Conservation (phyloP, 2,888 invertebrate genomes). For the Nyleta sp. region DNA sequence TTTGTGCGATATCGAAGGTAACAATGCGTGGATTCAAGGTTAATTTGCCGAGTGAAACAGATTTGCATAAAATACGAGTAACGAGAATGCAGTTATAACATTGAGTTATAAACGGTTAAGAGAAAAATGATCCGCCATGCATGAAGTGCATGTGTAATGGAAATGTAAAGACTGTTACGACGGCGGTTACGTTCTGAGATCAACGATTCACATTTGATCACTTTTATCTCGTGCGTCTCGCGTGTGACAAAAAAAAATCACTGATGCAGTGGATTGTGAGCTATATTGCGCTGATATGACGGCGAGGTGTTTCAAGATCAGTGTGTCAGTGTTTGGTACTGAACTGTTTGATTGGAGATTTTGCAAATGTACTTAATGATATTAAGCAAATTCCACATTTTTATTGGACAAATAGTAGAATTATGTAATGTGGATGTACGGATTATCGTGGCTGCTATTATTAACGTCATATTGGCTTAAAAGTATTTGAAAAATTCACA, state of each 20-base stretch:
- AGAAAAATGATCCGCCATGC: constrained; percentile 53
- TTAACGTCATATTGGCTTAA: no score
- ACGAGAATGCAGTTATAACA: constrained; percentile 52
- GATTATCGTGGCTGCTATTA: no score
- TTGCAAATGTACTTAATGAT: no score
- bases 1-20: no score
- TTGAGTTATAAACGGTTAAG: constrained; percentile 46
- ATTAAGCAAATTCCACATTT: no score
- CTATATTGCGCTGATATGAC: constrained; percentile 41
- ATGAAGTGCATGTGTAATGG: constrained; percentile 37
- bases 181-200: no score
- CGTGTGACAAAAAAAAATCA: constrained; percentile 50
- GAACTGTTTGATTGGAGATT: no score
- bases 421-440: no score
- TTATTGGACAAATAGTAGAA: no score
- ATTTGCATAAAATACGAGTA: constrained; percentile 47
- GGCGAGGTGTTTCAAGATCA: constrained; percentile 45
- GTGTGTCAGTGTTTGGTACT: no score
- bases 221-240: constrained; percentile 25
- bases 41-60: constrained; percentile 42
- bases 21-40: no score
- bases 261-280: constrained; percentile 34
- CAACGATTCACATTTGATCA: constrained; percentile 40
- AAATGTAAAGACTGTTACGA: constrained; percentile 21
- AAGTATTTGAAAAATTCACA: no score